These are phyloP conservation scores for Mamestra brassicae DNA, from an alignment of 2,888 invertebrate genomes.

Conservation along the genomic window DNA sequence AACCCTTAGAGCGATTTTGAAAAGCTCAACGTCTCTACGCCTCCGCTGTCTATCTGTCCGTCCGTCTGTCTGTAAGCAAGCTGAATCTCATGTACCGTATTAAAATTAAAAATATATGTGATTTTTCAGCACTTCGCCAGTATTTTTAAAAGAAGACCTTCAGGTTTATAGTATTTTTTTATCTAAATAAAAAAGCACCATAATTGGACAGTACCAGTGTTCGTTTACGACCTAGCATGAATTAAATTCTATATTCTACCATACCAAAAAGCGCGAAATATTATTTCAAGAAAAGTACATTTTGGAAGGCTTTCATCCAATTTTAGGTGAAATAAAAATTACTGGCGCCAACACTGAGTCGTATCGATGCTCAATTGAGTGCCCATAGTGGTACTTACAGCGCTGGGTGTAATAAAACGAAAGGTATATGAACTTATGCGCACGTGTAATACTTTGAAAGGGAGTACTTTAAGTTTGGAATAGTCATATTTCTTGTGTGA, in stretches of 20 bases:
- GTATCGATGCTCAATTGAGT: constrained; percentile 22
- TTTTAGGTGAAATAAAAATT: constrained; percentile 41
- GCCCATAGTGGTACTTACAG: background rate
- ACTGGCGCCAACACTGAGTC: background rate
- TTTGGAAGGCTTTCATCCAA: constrained; percentile 24
- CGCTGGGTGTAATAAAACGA: background rate
- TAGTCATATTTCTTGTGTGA: background rate
- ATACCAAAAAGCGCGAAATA: background rate
- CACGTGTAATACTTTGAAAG: constrained; percentile 7
- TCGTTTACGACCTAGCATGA: background rate
- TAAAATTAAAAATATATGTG: no score
- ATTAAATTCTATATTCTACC: background rate
- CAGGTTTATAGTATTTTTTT: no score
- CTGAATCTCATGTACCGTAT: no score
- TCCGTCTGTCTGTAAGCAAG: no score
- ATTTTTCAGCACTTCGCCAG: no score
- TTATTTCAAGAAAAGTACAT: constrained; percentile 21
- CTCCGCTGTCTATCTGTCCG: no score
- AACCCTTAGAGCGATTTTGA: no score
- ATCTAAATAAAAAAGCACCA: no score
- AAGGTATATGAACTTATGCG: background rate
- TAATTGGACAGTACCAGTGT: background rate
- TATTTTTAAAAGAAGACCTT: no score
- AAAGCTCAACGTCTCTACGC: no score
- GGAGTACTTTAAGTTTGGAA: background rate